Conservation (phyloP, 1,140 invertebrate species). For the Nasonia giraulti region DNA sequence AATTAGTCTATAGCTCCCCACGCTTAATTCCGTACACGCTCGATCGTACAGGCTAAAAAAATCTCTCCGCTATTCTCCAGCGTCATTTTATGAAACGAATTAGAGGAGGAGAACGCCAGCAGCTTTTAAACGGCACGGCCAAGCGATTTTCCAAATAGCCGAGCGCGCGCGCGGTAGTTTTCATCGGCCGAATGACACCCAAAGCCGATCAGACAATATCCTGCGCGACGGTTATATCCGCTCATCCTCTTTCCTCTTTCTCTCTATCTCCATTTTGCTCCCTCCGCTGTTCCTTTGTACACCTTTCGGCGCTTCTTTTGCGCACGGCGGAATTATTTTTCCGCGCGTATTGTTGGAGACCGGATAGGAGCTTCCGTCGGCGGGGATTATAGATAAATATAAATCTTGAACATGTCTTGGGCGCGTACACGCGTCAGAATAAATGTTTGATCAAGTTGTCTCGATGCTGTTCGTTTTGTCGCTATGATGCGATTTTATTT, state of each 20-base stretch:
- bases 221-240: conserved; percentile 22
- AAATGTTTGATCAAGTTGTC: too few relatives aligned
- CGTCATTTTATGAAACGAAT: not conserved
- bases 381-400: conserved; percentile 1
- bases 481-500: too few relatives aligned
- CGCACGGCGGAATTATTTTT: not conserved
- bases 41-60: too few relatives aligned
- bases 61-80: not conserved
- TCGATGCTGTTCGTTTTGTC: not conserved
- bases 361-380: not conserved
- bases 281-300: not conserved
- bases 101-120: not conserved
- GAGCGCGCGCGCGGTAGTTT: not conserved
- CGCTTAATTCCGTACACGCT: too few relatives aligned
- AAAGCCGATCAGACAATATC: conserved; percentile 44
- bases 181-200: conserved; percentile 23
- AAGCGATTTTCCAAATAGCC: conserved; percentile 23
- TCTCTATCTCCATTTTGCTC: conserved; percentile 14
- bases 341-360: not conserved
- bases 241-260: conserved; percentile 16
- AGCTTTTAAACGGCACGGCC: conserved; percentile 7
- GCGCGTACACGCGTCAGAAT: too few relatives aligned
- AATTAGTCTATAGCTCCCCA: too few relatives aligned
- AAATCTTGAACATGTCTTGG: not conserved
- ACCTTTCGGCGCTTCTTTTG: not conserved